Conservation (phyloP, 2,797 vertebrate genomes). For the Girardinus metallicus region DNA sequence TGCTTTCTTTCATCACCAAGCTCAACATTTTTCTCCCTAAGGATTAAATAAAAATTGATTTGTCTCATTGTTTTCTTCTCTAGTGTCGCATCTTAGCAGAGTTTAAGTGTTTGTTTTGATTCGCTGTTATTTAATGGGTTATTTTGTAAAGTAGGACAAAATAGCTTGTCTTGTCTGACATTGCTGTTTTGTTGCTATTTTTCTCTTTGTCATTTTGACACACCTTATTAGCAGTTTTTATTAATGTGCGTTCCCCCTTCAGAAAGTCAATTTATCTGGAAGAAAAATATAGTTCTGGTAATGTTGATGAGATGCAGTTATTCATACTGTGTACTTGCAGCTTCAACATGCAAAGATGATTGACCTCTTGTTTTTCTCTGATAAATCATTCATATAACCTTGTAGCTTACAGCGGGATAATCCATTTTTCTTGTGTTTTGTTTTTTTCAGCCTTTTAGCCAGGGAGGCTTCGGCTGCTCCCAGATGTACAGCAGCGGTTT, state of each 20-base stretch:
- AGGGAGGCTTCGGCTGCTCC: constrained; percentile 91
- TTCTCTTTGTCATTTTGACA: constrained; percentile 3
- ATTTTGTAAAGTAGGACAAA: constrained; percentile 13
- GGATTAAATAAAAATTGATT: constrained; percentile 20
- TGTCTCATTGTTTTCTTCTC: constrained; percentile 29
- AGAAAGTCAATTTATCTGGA: not conserved
- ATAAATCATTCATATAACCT: not conserved
- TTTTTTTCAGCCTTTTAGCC: constrained; percentile 75
- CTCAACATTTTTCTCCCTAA: constrained; percentile 23
- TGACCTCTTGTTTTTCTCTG: not conserved
- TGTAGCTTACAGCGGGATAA: not conserved
- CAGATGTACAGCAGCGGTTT: constrained; percentile 94
- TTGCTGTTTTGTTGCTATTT: constrained; percentile 35
- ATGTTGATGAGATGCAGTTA: not conserved
- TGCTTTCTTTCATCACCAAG: constrained; percentile 49
- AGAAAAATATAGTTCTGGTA: not conserved
- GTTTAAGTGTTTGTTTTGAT: constrained; percentile 33
- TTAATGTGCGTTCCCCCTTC: constrained; percentile 2
- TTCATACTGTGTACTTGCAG: not conserved
- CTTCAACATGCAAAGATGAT: not conserved
- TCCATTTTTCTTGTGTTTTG: constrained; percentile 19
- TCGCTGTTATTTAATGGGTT: constrained; percentile 13
- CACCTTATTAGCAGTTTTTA: constrained; percentile 4
- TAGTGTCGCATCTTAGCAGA: constrained; percentile 27
- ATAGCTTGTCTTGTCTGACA: constrained; percentile 15